phyloP scores from a whole-genome alignment of 2,797 vertebrate genomes.

The Luscinia megarhynchos region DNA sequence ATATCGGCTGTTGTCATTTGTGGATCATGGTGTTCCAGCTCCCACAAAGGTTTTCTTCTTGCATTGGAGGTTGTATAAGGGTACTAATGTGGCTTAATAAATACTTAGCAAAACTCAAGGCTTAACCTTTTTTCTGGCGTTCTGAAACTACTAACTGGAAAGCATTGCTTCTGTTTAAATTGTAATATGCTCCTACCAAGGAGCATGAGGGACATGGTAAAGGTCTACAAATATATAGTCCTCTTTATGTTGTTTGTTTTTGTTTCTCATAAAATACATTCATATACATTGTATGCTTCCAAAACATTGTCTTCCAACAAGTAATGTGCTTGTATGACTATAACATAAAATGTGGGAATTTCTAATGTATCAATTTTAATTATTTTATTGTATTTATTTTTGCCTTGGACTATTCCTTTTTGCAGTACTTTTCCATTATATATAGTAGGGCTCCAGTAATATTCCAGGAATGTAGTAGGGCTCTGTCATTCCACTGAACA shows the following conservation, averaged over 20 bases:
- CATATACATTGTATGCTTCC: not conserved
- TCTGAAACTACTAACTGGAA: conserved; percentile 50
- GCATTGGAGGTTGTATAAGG: not conserved
- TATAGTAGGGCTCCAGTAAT: not conserved
- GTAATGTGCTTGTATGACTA: not conserved
- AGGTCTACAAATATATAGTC: not conserved
- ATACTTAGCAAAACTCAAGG: not conserved
- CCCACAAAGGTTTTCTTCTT: conserved; percentile 9
- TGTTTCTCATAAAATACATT: conserved; percentile 58
- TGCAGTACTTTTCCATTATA: not conserved
- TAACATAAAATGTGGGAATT: not conserved
- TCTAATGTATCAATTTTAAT: not conserved
- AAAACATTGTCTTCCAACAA: conserved; percentile 26
- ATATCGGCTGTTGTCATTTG: not conserved
- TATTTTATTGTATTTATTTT: not conserved
- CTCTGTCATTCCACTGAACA: not conserved
- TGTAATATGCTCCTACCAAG: not conserved
- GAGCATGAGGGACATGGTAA: not conserved
- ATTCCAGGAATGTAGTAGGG: not conserved
- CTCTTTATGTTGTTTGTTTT: conserved; percentile 50
- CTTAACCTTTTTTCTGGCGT: conserved; percentile 33
- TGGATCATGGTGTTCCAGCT: not conserved
- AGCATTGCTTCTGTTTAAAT: conserved; percentile 17
- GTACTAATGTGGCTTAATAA: conserved; percentile 12
- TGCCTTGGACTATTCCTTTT: not conserved